phyloP scores from a whole-genome alignment of 1,140 invertebrate genomes.

The Plodia interpunctella region DNA sequence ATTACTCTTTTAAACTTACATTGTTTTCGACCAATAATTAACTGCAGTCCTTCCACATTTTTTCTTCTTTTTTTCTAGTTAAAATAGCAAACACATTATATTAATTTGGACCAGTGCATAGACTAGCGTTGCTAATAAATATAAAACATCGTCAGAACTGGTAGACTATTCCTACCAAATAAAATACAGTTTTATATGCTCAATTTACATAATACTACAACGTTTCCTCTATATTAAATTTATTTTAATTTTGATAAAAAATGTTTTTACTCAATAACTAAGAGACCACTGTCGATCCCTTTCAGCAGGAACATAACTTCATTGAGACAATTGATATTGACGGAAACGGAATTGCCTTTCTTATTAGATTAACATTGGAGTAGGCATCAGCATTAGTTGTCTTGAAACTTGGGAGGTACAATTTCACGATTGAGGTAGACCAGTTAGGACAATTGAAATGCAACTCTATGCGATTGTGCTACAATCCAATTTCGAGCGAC shows the following conservation, averaged over 20 bases:
- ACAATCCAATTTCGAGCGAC: conserved; percentile 17
- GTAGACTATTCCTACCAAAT: too few species aligned
- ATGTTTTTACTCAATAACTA: background rate
- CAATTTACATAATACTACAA: too few species aligned
- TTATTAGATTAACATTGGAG: conserved; percentile 35
- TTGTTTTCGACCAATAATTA: too few species aligned
- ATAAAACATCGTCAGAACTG: too few species aligned
- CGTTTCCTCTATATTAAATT: too few species aligned
- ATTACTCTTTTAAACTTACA: too few species aligned
- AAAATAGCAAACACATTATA: too few species aligned
- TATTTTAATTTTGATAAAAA: background rate
- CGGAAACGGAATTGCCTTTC: conserved; percentile 26
- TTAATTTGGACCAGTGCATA: too few species aligned
- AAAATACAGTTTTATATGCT: too few species aligned
- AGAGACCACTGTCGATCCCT: background rate
- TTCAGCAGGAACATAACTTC: conserved; percentile 17
- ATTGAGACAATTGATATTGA: conserved; percentile 27
- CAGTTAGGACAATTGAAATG: conserved; percentile 13
- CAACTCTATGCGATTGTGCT: conserved; percentile 1
- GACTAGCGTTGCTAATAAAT: too few species aligned
- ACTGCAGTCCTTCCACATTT: too few species aligned
- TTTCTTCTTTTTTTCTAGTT: too few species aligned
- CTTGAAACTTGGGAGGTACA: conserved; percentile 32
- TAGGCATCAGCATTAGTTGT: conserved; percentile 28
- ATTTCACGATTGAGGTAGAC: conserved; percentile 26